Evolutionary conservation across 1,140 invertebrate species (phyloP).

Genomic region (Drosophila seguyi): DNA sequence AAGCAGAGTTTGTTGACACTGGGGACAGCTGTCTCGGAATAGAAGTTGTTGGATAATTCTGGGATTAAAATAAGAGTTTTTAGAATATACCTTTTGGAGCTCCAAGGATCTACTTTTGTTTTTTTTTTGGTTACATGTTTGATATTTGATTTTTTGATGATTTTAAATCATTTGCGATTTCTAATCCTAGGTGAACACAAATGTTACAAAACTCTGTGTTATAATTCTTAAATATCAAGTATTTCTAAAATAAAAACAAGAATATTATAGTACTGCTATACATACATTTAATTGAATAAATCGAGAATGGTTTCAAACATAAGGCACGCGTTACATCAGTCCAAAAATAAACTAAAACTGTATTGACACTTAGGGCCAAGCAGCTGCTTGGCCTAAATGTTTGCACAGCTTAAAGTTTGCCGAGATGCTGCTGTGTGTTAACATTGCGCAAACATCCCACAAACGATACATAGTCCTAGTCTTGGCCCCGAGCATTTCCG

Average conservation of each 20-base stretch:
- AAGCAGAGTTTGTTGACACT: slow-evolving; percentile 65
- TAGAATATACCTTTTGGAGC: background rate
- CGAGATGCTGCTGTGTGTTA: slow-evolving; percentile 51
- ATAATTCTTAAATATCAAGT: background rate
- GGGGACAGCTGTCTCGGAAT: slow-evolving; percentile 42
- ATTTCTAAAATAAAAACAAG: background rate
- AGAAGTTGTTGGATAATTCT: background rate
- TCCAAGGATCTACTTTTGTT: too few relatives aligned
- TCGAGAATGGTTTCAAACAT: background rate
- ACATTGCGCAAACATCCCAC: slow-evolving; percentile 76
- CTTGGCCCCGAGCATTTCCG: slow-evolving; percentile 25
- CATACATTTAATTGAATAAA: background rate
- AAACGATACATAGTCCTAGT: slow-evolving; percentile 39
- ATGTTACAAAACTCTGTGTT: background rate
- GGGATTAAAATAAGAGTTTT: too few relatives aligned
- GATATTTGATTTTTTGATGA: background rate
- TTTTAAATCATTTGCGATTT: background rate
- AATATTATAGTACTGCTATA: too few relatives aligned
- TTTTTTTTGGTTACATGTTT: background rate
- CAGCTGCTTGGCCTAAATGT: slow-evolving; percentile 51
- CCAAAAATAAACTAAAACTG: background rate
- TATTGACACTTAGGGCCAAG: slow-evolving; percentile 37
- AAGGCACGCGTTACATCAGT: background rate
- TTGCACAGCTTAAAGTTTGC: slow-evolving; percentile 68
- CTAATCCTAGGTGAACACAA: background rate